Evolutionary conservation across 2,113 vertebrate species (phyloP), one percentile per base, ranked within the genome.

Genomic region (Camelus dromedarius): DNA sequence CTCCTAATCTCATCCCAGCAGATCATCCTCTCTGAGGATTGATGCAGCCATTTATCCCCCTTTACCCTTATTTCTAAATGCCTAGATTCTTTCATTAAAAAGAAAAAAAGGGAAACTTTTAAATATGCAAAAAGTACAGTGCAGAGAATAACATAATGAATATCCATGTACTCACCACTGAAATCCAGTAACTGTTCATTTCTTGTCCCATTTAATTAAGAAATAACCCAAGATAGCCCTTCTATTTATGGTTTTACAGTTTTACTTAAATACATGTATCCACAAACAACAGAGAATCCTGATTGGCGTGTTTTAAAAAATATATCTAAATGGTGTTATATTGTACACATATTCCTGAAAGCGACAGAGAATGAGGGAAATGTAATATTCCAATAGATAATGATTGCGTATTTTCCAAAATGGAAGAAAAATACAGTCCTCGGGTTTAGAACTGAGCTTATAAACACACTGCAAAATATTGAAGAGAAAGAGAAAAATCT

Each of bases 1-100:
- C 19, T 84, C 69, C 91, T 97, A 94, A 97, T 97, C 93, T 58
- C 81, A 93, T 76, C 93, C 79, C 54, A 56, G 32, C 19, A 88
- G 95, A 91, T 98, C 83, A 97, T 96, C 96, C 86, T 90, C 30
- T 89, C 86, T 92, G 42, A 76, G 58, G 93, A 77, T 22, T 66
- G 58, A 90, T 92, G 70, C n/a, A 35, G 90, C 86, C 83, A 95
- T 86, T 95, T 95, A 97, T 96, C 95, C 67, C 73, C 64, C 30
- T 46, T 94, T 96, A 91, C 66, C 94, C 93, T 97, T 85, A 79
- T 96, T 97, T 97, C 50, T 67, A 93, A 95, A 93, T 80, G 80
- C 69, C 66, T 77, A 73, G 81, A 80, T 85, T 52, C 75, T 60
- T 84, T 91, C 56, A 54, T 69, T 92, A 35, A 56, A 64, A 92